Evolutionary conservation across 2,797 vertebrate genomes (phyloP), one percentile per base, ranked within the genome.

Genomic region (Setipinna tenuifilis): DNA sequence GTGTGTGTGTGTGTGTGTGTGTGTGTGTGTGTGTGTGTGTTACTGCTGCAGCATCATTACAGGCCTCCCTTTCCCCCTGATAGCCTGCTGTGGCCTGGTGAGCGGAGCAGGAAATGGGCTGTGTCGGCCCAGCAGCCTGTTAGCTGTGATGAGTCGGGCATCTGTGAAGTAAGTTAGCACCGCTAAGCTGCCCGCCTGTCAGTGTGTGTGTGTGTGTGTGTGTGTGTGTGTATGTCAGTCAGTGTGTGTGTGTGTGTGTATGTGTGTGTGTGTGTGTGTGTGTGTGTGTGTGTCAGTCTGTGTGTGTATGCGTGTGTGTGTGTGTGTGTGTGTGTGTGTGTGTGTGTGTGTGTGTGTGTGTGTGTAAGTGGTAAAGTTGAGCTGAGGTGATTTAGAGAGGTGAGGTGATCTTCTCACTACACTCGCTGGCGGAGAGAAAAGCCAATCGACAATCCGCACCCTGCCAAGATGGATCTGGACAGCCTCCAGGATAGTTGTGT

Each of bases 361-460:
- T 19, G 17, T 41, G 35, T 1, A 28, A 28, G 12, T 31, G 2
- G 65, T 35, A 14, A 35, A 71, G 28, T 54, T 54, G 31, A 19
- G 71, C 71, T 78, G 31, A 78, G 71, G 71, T 78, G 71, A 78
- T 78, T 78, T 78, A 78, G 35, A 19, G 71, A 78, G 71, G 16
- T 35, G 17, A 41, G 50, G 50, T 54, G 50, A 54, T 54, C 9
- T 54, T 14, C 50, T 54, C 50, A 54, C 50, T 14, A 54, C 50
- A 54, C 50, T 54, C 9, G 35, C 71, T 6, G 71, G 71, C 71
- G 0, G 16, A 78, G 17, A 78, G 35, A 78, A 78, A 78, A 78
- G 35, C 31, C 71, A 78, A 78, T 78, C 71, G 16, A 41, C 71
- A 41, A 6, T 78, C 71, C 19, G 31, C 35, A 78, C 71, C 17